Conservation (phyloP, 2,113 vertebrate species). For the Boulengeromyrus knoepffleri region DNA sequence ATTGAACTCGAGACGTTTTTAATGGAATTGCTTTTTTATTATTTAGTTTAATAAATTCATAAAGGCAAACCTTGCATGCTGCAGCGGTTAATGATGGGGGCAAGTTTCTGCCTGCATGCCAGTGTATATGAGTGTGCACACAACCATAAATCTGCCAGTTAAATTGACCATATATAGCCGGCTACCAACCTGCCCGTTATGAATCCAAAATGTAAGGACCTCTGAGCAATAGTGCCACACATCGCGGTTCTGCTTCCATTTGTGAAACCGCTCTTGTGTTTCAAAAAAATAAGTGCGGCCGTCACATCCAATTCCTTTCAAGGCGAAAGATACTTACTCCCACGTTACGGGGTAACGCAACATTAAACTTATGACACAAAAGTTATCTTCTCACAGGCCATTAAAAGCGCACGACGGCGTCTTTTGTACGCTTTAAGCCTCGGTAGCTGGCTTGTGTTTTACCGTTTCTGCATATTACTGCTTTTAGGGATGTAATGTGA, state of each 20-base stretch:
- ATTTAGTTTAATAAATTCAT: neutral
- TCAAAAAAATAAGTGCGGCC: slow-evolving; percentile 12
- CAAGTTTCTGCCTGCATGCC: neutral
- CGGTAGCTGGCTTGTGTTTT: neutral
- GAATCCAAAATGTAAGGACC: neutral
- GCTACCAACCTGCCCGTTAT: neutral
- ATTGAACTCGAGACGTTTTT: neutral
- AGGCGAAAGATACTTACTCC: slow-evolving; percentile 21
- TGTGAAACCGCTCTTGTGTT: slow-evolving; percentile 18
- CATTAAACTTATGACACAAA: slow-evolving; percentile 21
- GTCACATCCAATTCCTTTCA: slow-evolving; percentile 16
- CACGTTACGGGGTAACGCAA: slow-evolving; percentile 17
- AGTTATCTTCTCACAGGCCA: slow-evolving; percentile 17
- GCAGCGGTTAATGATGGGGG: neutral
- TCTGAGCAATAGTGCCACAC: neutral
- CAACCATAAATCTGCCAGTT: slow-evolving; percentile 9
- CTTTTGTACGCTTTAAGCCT: neutral
- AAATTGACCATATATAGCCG: slow-evolving; percentile 3
- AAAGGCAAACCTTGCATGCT: neutral
- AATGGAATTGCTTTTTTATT: neutral
- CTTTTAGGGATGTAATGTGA: neutral
- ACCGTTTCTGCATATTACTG: neutral
- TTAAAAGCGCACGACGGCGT: neutral
- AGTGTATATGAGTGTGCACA: neutral
- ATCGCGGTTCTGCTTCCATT: slow-evolving; percentile 4